Percentiles rank a stretch among this genome's conserved stretches.
Evolutionary conservation across 2,888 invertebrate species (phyloP).

Genomic region (Kryphioiulus occultus): DNA sequence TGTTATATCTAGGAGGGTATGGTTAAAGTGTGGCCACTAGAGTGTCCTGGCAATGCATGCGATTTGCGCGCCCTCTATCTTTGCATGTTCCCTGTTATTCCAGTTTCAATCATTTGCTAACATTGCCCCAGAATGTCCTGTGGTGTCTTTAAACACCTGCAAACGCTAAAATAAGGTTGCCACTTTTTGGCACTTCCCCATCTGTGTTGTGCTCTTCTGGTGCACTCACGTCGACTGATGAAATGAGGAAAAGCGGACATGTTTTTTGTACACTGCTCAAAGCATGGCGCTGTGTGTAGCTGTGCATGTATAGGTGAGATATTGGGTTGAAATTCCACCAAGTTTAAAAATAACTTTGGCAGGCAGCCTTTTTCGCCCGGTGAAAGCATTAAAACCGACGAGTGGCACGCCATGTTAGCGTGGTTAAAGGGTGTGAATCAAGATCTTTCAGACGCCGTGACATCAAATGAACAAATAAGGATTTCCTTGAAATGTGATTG

Average conservation of each 20-base stretch:
- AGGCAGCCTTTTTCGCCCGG: not conserved
- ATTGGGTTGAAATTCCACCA: not conserved
- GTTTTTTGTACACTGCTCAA: not conserved
- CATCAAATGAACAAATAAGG: constrained; percentile 44
- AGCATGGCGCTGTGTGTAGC: not conserved
- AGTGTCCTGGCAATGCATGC: not conserved
- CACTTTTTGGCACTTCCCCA: not conserved
- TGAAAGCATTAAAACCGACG: not conserved
- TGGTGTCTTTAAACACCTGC: not conserved
- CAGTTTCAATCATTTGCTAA: not conserved
- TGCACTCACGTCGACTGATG: not conserved
- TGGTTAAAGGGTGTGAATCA: constrained; percentile 42
- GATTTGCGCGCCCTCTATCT: not conserved
- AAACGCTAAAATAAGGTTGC: not conserved
- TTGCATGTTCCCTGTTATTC: not conserved
- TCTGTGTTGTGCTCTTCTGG: not conserved
- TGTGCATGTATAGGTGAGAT: not conserved
- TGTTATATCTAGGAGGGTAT: not conserved
- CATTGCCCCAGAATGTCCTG: not conserved
- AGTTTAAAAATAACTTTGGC: constrained; percentile 31
- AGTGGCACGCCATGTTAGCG: constrained; percentile 4
- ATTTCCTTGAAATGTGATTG: constrained; percentile 38
- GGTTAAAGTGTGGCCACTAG: not conserved
- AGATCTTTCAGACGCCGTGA: constrained; percentile 34
- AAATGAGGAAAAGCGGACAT: not conserved